Base-by-base conservation (phyloP, 2,888 invertebrate species). In the Ptilodon capucinus region DNA sequence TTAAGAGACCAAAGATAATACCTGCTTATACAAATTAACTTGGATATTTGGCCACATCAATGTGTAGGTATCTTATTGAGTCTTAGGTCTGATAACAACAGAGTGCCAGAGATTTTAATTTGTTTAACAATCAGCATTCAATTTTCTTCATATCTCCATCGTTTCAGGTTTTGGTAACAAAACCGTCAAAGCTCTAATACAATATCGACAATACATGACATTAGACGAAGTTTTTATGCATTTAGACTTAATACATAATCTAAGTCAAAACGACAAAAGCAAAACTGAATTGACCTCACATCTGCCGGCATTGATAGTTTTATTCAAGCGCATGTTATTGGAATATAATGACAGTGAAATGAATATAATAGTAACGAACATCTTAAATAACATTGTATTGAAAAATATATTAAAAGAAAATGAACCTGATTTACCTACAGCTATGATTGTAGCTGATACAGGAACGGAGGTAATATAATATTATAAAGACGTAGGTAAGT, bases 321-420 rank as follows among this genome's bases (percentile, higher is more conserved):
- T 88, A 49, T 84, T 87, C 45, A 83, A 77, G 58, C 55, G 67
- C 28, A 61, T 88, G 58, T 64, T 89, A 4, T 47, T 71, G n/a
- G 79, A 85, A 54, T 86, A 79, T 57, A 75, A 89, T 56, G 76
- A 81, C 34, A 86, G 84, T 63, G 79, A 81, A 69, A 79, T 89
- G 53, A 89, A 89, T 58, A 80, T 84, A 52, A 48, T 79, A 32
- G 53, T 87, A 39, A 82, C 82, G 2, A 80, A 76, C 45, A 81
- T 86, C 51, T 48, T 89, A 21, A 81, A 79, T 48, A 86, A 84
- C 60, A 55, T 89, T 38, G 59, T 87, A 23, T 62, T 81, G 2
- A 76, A 69, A 43, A 75, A 55, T 56, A 60, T 68, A 46, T 42
- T 60, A 13, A 68, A 70, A 55, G 49, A 66, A 42, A 58, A 60